These are phyloP conservation scores for Mythimna impura DNA, from an alignment of 2,888 invertebrate genomes.

Conservation along the genomic window DNA sequence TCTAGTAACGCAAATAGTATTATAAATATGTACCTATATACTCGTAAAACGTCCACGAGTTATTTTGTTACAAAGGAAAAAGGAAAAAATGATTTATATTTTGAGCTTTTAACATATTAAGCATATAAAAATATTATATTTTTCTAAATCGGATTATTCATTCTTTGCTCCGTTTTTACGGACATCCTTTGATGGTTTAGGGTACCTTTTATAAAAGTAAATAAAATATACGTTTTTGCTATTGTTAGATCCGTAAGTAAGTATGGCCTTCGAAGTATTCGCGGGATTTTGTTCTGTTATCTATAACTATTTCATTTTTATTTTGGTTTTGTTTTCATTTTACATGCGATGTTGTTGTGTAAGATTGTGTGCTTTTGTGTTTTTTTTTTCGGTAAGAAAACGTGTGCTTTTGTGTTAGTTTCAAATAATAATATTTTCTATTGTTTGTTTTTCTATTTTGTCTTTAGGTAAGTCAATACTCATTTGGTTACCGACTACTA, in stretches of 20 bases:
- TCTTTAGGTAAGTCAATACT: no score
- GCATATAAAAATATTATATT: constrained; percentile 15
- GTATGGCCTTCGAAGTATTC: neutral
- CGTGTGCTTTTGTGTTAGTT: no score
- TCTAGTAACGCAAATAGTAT: neutral
- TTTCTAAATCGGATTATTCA: constrained; percentile 30
- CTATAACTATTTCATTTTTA: no score
- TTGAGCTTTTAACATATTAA: constrained; percentile 30
- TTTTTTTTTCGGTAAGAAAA: no score
- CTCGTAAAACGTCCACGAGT: neutral
- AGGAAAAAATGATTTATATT: constrained; percentile 29
- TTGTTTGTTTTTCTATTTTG: no score
- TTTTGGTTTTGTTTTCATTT: no score
- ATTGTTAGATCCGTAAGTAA: neutral
- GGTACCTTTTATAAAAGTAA: constrained; percentile 12
- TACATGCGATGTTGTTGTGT: no score
- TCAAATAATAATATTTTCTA: no score
- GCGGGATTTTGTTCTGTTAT: neutral
- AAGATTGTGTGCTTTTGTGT: no score
- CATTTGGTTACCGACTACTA: neutral
- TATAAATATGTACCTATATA: neutral
- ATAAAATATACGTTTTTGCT: neutral
- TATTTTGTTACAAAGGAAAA: constrained; percentile 9
- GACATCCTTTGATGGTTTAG: constrained; percentile 13
- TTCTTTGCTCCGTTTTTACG: constrained; percentile 22